Evolutionary conservation across 1,140 invertebrate genomes (phyloP).

Genomic region (Hylaeus anthracinus): DNA sequence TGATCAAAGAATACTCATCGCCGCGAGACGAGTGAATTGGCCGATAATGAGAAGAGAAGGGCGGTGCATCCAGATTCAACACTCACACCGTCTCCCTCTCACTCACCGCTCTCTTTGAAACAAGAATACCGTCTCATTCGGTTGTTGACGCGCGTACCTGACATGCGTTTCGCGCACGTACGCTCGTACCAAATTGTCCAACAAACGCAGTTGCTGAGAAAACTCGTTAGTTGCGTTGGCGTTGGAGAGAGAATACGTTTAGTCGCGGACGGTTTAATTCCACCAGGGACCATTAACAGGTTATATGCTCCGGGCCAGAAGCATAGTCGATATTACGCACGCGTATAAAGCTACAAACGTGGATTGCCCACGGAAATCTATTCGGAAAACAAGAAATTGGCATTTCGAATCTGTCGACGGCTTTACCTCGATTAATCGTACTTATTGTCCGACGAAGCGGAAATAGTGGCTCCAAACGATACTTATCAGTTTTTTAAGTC

Average conservation of each 20-base stretch:
- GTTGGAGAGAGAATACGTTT: slow-evolving; percentile 27
- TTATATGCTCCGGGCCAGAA: no score
- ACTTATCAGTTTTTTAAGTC: slow-evolving; percentile 10
- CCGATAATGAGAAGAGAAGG: slow-evolving; percentile 56
- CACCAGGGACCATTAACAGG: slow-evolving; percentile 45
- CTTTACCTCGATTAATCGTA: slow-evolving; percentile 28
- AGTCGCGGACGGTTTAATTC: slow-evolving; percentile 57
- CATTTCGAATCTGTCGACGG: not conserved
- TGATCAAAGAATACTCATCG: no score
- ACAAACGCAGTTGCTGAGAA: slow-evolving; percentile 54
- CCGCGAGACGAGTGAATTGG: slow-evolving; percentile 27
- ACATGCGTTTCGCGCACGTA: slow-evolving; percentile 29
- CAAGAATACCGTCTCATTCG: not conserved
- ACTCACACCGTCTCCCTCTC: not conserved
- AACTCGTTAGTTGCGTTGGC: slow-evolving; percentile 61
- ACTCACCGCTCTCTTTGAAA: slow-evolving; percentile 14
- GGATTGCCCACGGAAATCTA: no score
- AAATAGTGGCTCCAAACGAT: slow-evolving; percentile 6
- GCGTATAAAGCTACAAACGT: not conserved
- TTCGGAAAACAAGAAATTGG: no score
- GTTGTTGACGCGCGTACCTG: not conserved
- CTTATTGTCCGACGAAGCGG: slow-evolving; percentile 22
- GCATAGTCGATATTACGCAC: no score
- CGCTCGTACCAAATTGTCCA: slow-evolving; percentile 51
- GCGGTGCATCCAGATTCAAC: slow-evolving; percentile 14